Evolutionary conservation across 2,888 invertebrate species (phyloP).

Genomic region (Calliphora vomitoria): DNA sequence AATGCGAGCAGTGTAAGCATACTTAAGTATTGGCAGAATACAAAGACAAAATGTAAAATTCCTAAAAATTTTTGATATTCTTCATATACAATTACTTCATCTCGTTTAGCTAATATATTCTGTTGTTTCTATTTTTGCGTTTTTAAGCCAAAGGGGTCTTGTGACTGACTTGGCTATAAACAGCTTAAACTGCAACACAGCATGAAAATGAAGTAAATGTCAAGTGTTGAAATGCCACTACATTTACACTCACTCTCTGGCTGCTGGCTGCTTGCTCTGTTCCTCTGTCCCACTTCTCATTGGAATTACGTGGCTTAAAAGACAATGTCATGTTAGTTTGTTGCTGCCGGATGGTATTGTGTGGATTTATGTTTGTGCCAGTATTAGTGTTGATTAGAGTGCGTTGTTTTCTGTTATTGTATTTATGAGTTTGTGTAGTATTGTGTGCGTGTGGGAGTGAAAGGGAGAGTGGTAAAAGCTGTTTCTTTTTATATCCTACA

Average conservation of each 20-base stretch:
- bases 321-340: slow-evolving; percentile 27
- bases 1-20: no score
- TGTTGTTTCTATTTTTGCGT: slow-evolving; percentile 6
- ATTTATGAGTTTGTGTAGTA: slow-evolving; percentile 13
- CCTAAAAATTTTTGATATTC: no score
- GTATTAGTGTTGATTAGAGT: slow-evolving; percentile 62
- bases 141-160: slow-evolving; percentile 47
- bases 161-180: slow-evolving; percentile 68
- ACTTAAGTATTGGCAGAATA: no score
- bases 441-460: neutral
- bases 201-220: slow-evolving; percentile 69
- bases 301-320: slow-evolving; percentile 57
- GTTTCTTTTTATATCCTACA: neutral
- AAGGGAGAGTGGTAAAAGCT: neutral
- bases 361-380: slow-evolving; percentile 47
- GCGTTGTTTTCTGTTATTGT: slow-evolving; percentile 41
- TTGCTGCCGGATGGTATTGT: slow-evolving; percentile 11
- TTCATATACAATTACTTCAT: no score
- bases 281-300: neutral
- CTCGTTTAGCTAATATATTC: slow-evolving; percentile 21
- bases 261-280: slow-evolving; percentile 29
- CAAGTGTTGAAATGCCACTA: slow-evolving; percentile 67
- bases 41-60: no score
- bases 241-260: slow-evolving; percentile 9
- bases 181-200: slow-evolving; percentile 73